Conservation (phyloP, 2,888 invertebrate genomes). For the Acronicta psi region DNA sequence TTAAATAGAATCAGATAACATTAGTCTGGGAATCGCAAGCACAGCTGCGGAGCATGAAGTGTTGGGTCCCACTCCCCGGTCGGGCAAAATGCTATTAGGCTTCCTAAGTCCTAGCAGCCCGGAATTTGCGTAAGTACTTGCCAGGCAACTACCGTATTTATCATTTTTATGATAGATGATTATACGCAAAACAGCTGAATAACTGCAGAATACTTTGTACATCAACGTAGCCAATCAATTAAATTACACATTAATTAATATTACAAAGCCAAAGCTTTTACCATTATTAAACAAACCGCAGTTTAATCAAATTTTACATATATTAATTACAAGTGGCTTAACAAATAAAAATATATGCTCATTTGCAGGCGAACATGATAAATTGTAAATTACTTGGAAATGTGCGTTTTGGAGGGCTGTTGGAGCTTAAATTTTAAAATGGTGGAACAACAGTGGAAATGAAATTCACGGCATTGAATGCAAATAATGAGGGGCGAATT, state of each 20-base stretch:
- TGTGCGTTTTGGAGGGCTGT: constrained; percentile 77
- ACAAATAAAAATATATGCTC: constrained; percentile 86
- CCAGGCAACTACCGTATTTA: too few relatives aligned
- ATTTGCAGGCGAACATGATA: constrained; percentile 85
- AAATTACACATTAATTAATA: constrained; percentile 43
- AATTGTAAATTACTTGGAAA: constrained; percentile 88
- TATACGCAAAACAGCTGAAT: too few relatives aligned
- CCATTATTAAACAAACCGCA: constrained; percentile 69
- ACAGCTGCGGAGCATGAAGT: too few relatives aligned
- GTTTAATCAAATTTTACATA: constrained; percentile 78
- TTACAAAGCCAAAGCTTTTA: constrained; percentile 63
- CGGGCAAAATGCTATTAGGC: too few relatives aligned
- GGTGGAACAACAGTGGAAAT: constrained; percentile 79
- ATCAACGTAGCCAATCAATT: neutral
- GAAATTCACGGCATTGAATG: constrained; percentile 74
- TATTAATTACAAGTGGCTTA: constrained; percentile 85
- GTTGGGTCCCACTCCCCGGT: too few relatives aligned
- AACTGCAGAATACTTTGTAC: too few relatives aligned
- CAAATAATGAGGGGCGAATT: constrained; percentile 87
- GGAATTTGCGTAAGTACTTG: too few relatives aligned
- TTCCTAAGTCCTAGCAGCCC: too few relatives aligned
- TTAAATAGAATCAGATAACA: too few relatives aligned
- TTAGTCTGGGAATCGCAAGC: too few relatives aligned
- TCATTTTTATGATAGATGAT: too few relatives aligned
- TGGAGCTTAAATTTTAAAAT: constrained; percentile 81